Evolutionary conservation across 2,888 invertebrate genomes (phyloP).

Genomic region (Drosophila sordidapex): DNA sequence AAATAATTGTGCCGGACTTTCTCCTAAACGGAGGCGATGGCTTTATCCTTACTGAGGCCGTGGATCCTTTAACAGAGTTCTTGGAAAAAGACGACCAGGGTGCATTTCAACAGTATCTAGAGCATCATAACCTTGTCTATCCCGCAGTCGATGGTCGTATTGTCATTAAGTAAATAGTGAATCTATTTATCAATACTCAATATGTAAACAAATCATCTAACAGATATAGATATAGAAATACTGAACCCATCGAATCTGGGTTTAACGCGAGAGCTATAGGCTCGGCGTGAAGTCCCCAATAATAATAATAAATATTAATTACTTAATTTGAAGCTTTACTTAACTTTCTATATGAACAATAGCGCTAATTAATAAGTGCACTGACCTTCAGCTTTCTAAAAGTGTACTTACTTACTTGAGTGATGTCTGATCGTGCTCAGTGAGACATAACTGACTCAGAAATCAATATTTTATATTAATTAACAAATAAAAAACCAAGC

Average conservation of each 20-base stretch:
- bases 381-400: neutral
- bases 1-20: constrained; percentile 89
- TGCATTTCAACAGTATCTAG: constrained; percentile 87
- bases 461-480: neutral
- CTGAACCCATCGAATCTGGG: neutral
- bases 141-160: constrained; percentile 89
- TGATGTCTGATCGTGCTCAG: neutral
- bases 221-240: neutral
- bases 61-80: constrained; percentile 36
- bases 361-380: neutral
- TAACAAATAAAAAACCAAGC: neutral
- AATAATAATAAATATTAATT: neutral
- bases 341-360: neutral
- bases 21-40: constrained; percentile 92
- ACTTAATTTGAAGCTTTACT: neutral
- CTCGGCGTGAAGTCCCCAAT: neutral
- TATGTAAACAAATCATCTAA: neutral
- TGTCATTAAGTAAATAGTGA: constrained; percentile 20
- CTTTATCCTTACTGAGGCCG: constrained; percentile 59
- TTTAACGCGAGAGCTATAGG: neutral
- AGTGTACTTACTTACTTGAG: neutral
- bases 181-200: neutral
- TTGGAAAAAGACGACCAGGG: constrained; percentile 86
- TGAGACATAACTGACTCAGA: neutral
- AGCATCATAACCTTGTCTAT: constrained; percentile 87